These are phyloP conservation scores for Bombyx mandarina DNA, from an alignment of 1,140 invertebrate genomes.

Conservation along the genomic window DNA sequence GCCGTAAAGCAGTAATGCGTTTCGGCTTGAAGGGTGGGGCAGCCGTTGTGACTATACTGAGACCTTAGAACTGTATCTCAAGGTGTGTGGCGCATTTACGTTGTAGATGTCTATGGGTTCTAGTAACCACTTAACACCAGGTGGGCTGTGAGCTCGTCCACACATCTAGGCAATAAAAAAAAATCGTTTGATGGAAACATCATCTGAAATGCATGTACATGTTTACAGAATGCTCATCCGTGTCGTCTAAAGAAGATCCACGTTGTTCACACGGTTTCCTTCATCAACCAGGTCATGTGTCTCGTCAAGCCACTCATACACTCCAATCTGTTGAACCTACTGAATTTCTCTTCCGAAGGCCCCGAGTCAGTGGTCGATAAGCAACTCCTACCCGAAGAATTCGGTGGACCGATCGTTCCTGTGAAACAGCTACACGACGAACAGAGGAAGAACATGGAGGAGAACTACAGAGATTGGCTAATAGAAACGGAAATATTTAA, in stretches of 20 bases:
- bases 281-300: slow-evolving; percentile 75
- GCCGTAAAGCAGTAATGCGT: too few species aligned
- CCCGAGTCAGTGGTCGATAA: slow-evolving; percentile 58
- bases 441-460: slow-evolving; percentile 62
- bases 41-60: too few species aligned
- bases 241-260: slow-evolving; percentile 73
- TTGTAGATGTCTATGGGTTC: too few species aligned
- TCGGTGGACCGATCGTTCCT: slow-evolving; percentile 56
- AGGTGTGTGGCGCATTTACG: too few species aligned
- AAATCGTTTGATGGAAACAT: too few species aligned
- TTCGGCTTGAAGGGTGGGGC: too few species aligned
- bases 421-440: slow-evolving; percentile 64
- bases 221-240: slow-evolving; percentile 73
- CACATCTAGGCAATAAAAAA: too few species aligned
- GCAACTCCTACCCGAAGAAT: slow-evolving; percentile 64
- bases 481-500: slow-evolving; percentile 64
- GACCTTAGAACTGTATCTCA: too few species aligned
- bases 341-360: slow-evolving; percentile 69
- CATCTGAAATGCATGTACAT: neutral
- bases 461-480: slow-evolving; percentile 64
- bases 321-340: slow-evolving; percentile 70
- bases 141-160: too few species aligned
- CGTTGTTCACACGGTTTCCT: slow-evolving; percentile 73
- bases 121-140: too few species aligned
- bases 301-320: slow-evolving; percentile 73